phyloP scores from a whole-genome alignment of 2,113 vertebrate genomes.

The Phrynosoma platyrhinos region DNA sequence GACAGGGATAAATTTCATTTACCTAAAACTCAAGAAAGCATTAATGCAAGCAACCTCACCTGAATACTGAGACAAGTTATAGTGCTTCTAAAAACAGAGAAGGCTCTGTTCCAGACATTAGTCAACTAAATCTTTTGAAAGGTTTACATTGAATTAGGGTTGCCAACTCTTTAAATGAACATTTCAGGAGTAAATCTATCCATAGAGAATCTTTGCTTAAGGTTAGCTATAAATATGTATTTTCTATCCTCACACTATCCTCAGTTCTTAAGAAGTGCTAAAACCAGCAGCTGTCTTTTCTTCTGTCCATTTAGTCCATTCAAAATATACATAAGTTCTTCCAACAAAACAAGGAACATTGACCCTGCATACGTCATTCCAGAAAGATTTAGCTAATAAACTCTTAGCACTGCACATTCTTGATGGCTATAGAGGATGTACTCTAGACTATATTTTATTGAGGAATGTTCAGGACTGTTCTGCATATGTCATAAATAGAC shows the following conservation, averaged over 20 bases:
- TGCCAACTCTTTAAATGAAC: not conserved
- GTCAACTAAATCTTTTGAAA: not conserved
- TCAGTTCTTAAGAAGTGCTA: not conserved
- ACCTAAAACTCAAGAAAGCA: not conserved
- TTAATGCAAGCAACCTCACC: not conserved
- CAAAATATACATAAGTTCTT: not conserved
- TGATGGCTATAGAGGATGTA: not conserved
- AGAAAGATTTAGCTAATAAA: conserved; percentile 19
- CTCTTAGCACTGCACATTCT: conserved; percentile 21
- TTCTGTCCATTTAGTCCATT: conserved; percentile 4
- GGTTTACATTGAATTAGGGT: not conserved
- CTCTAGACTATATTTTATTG: not conserved
- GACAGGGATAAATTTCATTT: not conserved
- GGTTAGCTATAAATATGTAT: not conserved
- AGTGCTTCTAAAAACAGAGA: not conserved
- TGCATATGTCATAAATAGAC: not conserved
- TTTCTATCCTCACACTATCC: not conserved
- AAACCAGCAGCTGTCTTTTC: not conserved
- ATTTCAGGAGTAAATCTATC: not conserved
- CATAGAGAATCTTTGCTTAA: not conserved
- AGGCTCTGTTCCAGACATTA: not conserved
- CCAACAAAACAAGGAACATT: conserved; percentile 18
- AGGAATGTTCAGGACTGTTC: conserved; percentile 13
- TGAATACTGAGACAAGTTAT: too few species aligned
- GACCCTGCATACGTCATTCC: conserved; percentile 8